Conservation (phyloP, 1,140 invertebrate species). For the Lepidurus arcticus region DNA sequence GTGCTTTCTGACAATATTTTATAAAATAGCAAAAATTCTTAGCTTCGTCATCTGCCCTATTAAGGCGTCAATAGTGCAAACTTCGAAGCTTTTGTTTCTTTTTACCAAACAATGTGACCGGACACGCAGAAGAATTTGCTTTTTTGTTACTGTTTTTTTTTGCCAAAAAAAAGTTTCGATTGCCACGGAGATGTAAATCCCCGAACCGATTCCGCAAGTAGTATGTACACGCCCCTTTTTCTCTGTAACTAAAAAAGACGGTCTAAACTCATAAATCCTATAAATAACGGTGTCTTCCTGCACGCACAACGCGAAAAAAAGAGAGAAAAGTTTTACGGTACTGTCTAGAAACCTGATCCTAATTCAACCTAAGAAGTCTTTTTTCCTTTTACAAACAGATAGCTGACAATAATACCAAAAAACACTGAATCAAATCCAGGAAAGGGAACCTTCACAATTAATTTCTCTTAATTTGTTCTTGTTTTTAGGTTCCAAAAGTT, state of each 20-base stretch:
- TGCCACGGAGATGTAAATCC: background rate
- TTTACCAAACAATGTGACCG: constrained; percentile 1
- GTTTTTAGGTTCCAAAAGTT: background rate
- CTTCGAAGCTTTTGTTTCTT: background rate
- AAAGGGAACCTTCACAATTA: background rate
- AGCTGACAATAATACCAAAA: constrained; percentile 15
- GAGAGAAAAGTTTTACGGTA: background rate
- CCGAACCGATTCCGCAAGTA: background rate
- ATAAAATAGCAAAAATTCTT: background rate
- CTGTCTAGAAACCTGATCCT: constrained; percentile 11
- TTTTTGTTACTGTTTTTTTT: background rate
- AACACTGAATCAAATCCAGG: background rate
- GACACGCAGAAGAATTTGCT: background rate
- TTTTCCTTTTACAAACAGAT: background rate
- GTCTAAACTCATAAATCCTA: background rate
- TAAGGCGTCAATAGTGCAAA: constrained; percentile 8
- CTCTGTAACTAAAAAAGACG: background rate
- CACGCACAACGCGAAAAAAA: background rate
- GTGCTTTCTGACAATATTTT: background rate
- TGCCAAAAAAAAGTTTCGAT: too few relatives aligned
- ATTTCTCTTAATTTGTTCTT: background rate
- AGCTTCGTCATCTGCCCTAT: background rate
- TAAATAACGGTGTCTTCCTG: background rate
- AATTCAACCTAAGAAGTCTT: background rate
- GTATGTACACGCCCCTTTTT: background rate